phyloP scores from a whole-genome alignment of 2,113 vertebrate species.

The Aramus guarauna region DNA sequence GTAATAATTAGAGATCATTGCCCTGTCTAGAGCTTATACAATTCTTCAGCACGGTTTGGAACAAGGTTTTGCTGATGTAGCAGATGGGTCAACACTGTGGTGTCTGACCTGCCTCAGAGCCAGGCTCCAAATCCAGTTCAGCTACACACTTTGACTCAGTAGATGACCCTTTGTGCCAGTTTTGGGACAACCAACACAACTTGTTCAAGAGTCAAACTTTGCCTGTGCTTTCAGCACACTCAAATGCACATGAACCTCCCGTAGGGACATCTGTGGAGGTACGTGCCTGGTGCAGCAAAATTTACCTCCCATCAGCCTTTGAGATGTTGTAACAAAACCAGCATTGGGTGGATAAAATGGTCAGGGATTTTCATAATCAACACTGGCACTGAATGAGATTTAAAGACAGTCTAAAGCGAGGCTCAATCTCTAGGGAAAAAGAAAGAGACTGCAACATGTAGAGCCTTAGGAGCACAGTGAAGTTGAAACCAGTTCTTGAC shows the following conservation, averaged over 20 bases:
- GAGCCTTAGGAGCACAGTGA: accelerated
- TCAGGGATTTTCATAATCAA: neutral
- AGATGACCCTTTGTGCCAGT: neutral
- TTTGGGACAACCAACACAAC: neutral
- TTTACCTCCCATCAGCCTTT: neutral
- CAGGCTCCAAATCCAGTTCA: neutral
- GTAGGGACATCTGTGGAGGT: neutral
- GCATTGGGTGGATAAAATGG: accelerated
- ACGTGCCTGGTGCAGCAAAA: neutral
- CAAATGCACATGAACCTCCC: neutral
- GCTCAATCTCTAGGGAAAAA: neutral
- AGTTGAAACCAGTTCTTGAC: neutral
- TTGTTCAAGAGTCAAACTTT: neutral
- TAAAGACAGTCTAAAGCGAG: neutral
- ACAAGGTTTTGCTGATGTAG: neutral
- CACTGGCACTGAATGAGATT: accelerated
- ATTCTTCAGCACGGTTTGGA: neutral
- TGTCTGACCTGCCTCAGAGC: neutral
- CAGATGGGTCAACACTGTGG: neutral
- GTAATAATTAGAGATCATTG: neutral
- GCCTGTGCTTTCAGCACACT: neutral
- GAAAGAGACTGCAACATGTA: neutral
- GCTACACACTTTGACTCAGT: neutral
- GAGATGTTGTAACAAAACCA: neutral
- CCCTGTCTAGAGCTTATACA: neutral